A percentile compares a stretch with the other conserved stretches of the same genome.
Evolutionary conservation across 2,797 vertebrate genomes (phyloP).

Genomic region (Rhabdomys pumilio): DNA sequence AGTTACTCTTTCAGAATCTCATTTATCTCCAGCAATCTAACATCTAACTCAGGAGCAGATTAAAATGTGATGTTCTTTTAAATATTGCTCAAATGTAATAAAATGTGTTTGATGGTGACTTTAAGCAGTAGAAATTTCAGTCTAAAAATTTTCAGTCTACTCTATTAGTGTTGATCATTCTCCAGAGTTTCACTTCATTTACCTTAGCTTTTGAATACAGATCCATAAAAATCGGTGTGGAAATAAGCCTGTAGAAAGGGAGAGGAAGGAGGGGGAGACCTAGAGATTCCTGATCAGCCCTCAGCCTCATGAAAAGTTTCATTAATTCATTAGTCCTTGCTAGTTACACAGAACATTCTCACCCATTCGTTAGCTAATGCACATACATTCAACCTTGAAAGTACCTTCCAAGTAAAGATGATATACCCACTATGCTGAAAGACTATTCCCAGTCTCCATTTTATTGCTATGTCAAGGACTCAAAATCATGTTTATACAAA

Average conservation of each 20-base stretch:
- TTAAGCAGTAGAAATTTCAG: slow-evolving; percentile 63
- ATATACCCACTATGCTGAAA: background rate
- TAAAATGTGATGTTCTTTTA: slow-evolving; percentile 54
- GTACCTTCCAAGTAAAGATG: background rate
- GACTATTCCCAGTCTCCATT: background rate
- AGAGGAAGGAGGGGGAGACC: background rate
- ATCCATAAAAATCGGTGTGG: slow-evolving; percentile 37
- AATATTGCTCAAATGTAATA: background rate
- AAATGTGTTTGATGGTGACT: slow-evolving; percentile 28
- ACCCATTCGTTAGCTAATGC: background rate
- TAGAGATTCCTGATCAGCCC: background rate
- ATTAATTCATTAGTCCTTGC: background rate
- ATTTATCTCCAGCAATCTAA: background rate
- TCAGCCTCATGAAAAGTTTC: background rate
- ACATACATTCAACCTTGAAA: background rate
- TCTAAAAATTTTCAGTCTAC: background rate
- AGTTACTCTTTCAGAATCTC: slow-evolving; percentile 67
- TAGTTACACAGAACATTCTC: background rate
- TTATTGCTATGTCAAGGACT: slow-evolving; percentile 7
- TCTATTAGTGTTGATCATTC: slow-evolving; percentile 46
- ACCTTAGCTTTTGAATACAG: background rate
- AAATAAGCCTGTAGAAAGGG: slow-evolving; percentile 9
- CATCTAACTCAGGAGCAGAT: slow-evolving; percentile 40
- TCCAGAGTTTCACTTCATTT: slow-evolving; percentile 29
- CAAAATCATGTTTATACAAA: background rate